Evolutionary conservation across 2,888 invertebrate genomes (phyloP).

Genomic region (Lithophane leautieri): DNA sequence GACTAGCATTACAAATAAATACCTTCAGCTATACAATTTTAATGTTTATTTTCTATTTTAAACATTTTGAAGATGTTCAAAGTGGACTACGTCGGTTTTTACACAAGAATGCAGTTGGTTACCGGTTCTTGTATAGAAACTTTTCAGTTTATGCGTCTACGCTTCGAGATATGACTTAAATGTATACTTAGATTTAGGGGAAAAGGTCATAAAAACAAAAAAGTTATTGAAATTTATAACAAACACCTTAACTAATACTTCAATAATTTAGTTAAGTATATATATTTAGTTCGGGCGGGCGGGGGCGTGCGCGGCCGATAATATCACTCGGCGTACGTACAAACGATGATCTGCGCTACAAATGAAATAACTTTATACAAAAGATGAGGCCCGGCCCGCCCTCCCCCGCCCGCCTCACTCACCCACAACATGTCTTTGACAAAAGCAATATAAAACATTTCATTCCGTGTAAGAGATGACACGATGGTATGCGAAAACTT

Average conservation of each 20-base stretch:
- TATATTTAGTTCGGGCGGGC: slow-evolving; percentile 70
- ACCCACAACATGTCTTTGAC: slow-evolving; percentile 81
- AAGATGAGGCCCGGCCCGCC: slow-evolving; percentile 69
- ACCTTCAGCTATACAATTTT: slow-evolving; percentile 90
- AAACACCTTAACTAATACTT: slow-evolving; percentile 90
- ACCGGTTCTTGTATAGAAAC: slow-evolving; percentile 83
- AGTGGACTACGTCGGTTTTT: slow-evolving; percentile 87
- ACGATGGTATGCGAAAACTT: slow-evolving; percentile 89
- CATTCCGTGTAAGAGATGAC: slow-evolving; percentile 89
- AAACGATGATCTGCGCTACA: slow-evolving; percentile 73
- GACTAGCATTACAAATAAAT: slow-evolving; percentile 91
- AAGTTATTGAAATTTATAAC: slow-evolving; percentile 90
- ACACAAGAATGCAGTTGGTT: slow-evolving; percentile 79
- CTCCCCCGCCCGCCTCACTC: slow-evolving; percentile 68
- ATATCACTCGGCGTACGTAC: slow-evolving; percentile 72
- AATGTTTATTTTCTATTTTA: slow-evolving; percentile 89
- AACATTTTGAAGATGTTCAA: slow-evolving; percentile 89
- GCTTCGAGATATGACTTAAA: slow-evolving; percentile 90
- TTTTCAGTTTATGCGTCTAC: slow-evolving; percentile 86
- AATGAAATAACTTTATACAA: slow-evolving; percentile 86
- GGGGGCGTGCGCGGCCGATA: slow-evolving; percentile 70
- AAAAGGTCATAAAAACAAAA: slow-evolving; percentile 90
- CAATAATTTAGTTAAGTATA: slow-evolving; percentile 88
- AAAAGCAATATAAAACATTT: slow-evolving; percentile 90
- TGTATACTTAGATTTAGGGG: slow-evolving; percentile 89